Evolutionary conservation across 2,113 vertebrate species (phyloP).

Genomic region (Channa maculata): DNA sequence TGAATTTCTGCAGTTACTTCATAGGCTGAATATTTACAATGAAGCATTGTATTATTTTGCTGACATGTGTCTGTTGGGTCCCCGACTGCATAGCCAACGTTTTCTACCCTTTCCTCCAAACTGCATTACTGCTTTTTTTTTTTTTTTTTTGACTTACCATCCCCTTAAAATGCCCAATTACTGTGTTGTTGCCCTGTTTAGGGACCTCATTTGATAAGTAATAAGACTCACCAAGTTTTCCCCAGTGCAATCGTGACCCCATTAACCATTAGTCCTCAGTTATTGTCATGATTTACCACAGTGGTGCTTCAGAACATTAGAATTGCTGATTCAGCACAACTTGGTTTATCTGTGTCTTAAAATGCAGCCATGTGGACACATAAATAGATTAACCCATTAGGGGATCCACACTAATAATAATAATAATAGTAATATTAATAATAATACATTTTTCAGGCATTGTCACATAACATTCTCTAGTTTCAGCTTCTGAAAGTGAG

Average conservation of each 20-base stretch:
- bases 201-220: slow-evolving; percentile 1
- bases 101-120: slow-evolving; percentile 1
- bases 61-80: slow-evolving; percentile 62
- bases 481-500: not conserved
- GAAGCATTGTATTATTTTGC: slow-evolving; percentile 65
- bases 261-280: not conserved
- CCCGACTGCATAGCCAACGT: slow-evolving; percentile 48
- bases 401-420: too few species aligned
- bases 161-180: not conserved
- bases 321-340: not conserved
- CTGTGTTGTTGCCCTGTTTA: not conserved
- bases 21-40: slow-evolving; percentile 60
- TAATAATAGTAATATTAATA: too few species aligned
- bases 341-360: not conserved
- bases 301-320: not conserved
- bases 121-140: not conserved
- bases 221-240: slow-evolving; percentile 10
- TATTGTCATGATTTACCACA: too few species aligned
- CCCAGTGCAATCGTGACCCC: not conserved
- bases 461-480: not conserved
- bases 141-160: not conserved
- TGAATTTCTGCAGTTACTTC: slow-evolving; percentile 57
- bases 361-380: not conserved
- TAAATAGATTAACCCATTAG: not conserved
- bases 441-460: not conserved